Evolutionary conservation across 1,140 invertebrate genomes (phyloP), one percentile per base, ranked within the genome.

Genomic region (Goniozus legneri): DNA sequence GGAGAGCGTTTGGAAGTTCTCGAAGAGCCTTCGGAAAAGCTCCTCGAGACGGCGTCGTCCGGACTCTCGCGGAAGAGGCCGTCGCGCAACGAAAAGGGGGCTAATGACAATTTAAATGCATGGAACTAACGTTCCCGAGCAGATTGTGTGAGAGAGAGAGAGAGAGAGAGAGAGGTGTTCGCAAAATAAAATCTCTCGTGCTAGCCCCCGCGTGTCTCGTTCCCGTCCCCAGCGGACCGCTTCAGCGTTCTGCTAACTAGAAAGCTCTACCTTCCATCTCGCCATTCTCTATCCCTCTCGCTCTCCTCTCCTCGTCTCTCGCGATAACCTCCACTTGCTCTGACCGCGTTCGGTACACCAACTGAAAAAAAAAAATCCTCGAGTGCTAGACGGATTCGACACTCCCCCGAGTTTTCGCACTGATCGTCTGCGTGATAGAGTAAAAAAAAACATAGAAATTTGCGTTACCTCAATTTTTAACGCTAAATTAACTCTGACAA

Each of bases 61-160:
- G n/a, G n/a, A n/a, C n/a, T n/a, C n/a, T n/a, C n/a, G n/a, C n/a
- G n/a, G n/a, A n/a, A n/a, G n/a, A n/a, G n/a, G n/a, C n/a, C n/a
- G n/a, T n/a, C n/a, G n/a, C n/a, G n/a, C n/a, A n/a, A n/a, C n/a
- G n/a, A n/a, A n/a, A 27, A 10, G 4, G 24, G 4, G 33, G 35
- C 38, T 62, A 62, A 63, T 63, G 60, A 62, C 60, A 56, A 63
- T 63, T 63, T 63, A 63, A 63, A 63, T 63, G 60, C 60, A 63
- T 62, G 54, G 54, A 59, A 60, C 58, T 57, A 60, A 56, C 36
- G 58, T 60, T 48, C 30, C 35, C 30, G 20, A 44, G 42, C 32
- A 19, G 39, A 24, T 20, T 44, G 24, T n/a, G n/a, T n/a, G n/a
- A n/a, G n/a, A n/a, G n/a, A n/a, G n/a, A n/a, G n/a, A n/a, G n/a